phyloP scores from a whole-genome alignment of 1,140 invertebrate species.

The Octopus bimaculoides region DNA sequence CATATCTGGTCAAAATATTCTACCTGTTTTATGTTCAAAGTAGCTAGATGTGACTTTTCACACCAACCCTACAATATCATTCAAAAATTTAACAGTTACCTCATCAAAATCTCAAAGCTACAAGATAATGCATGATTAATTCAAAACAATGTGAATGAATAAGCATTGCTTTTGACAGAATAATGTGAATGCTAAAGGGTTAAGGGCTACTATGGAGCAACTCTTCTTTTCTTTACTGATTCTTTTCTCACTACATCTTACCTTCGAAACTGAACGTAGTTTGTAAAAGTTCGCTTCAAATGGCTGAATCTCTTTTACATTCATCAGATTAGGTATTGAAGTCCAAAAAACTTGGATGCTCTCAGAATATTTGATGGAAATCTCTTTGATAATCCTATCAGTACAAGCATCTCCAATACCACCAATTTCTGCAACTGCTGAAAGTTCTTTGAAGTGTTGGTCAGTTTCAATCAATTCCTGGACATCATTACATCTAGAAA shows the following conservation, averaged over 20 bases:
- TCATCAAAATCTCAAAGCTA: too few relatives aligned
- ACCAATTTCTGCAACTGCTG: constrained; percentile 53
- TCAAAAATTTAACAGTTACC: too few relatives aligned
- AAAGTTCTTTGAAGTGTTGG: constrained; percentile 53
- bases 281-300: constrained; percentile 57
- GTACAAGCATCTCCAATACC: constrained; percentile 53
- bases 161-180: too few relatives aligned
- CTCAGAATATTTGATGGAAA: constrained; percentile 48
- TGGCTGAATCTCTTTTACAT: constrained; percentile 51
- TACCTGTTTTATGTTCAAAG: too few relatives aligned
- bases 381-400: constrained; percentile 55
- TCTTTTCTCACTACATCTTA: constrained; percentile 21
- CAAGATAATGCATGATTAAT: too few relatives aligned
- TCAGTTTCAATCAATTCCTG: constrained; percentile 56
- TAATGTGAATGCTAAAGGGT: too few relatives aligned
- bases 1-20: too few relatives aligned
- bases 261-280: constrained; percentile 55
- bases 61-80: too few relatives aligned
- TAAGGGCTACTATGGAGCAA: too few relatives aligned
- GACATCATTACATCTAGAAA: constrained; percentile 55
- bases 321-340: constrained; percentile 51
- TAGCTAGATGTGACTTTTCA: too few relatives aligned
- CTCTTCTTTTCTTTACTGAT: too few relatives aligned
- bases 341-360: constrained; percentile 53
- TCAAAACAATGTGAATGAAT: too few relatives aligned